Percentiles rank a stretch among this genome's conserved stretches.
phyloP scores from a whole-genome alignment of 2,113 vertebrate species.

The Tapirus terrestris region DNA sequence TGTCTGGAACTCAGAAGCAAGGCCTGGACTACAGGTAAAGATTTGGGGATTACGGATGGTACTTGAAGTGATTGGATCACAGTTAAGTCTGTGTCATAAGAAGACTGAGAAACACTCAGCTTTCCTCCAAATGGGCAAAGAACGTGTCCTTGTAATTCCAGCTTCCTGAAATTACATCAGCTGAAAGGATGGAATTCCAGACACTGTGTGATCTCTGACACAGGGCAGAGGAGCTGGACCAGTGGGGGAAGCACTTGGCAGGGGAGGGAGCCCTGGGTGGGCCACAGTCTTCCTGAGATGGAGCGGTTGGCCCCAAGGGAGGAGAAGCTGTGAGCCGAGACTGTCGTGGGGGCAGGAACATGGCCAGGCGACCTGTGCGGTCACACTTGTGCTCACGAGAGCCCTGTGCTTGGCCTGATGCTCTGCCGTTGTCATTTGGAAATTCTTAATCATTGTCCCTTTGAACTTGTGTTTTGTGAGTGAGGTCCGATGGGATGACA shows the following conservation, averaged over 20 bases:
- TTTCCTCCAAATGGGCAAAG: not conserved
- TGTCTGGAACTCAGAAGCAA: not conserved
- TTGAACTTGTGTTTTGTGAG: not conserved
- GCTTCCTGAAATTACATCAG: not conserved
- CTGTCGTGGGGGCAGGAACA: not conserved
- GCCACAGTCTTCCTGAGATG: not conserved
- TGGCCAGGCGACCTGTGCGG: not conserved
- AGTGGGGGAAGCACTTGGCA: rapidly evolving
- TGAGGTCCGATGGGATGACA: not conserved
- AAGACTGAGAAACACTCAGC: not conserved
- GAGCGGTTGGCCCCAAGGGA: not conserved
- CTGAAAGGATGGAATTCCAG: not conserved
- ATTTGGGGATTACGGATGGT: too few relatives aligned
- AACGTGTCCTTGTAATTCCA: not conserved
- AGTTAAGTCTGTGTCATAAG: not conserved
- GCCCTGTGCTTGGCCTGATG: not conserved
- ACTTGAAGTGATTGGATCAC: not conserved
- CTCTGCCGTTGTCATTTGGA: not conserved
- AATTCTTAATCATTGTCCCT: not conserved
- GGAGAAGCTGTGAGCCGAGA: not conserved
- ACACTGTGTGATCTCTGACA: not conserved
- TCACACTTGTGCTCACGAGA: not conserved
- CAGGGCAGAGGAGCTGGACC: not conserved
- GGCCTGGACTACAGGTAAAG: not conserved
- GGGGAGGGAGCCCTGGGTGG: not conserved